Base-by-base conservation (phyloP, 2,113 vertebrate species). In the Carassius gibelio region DNA sequence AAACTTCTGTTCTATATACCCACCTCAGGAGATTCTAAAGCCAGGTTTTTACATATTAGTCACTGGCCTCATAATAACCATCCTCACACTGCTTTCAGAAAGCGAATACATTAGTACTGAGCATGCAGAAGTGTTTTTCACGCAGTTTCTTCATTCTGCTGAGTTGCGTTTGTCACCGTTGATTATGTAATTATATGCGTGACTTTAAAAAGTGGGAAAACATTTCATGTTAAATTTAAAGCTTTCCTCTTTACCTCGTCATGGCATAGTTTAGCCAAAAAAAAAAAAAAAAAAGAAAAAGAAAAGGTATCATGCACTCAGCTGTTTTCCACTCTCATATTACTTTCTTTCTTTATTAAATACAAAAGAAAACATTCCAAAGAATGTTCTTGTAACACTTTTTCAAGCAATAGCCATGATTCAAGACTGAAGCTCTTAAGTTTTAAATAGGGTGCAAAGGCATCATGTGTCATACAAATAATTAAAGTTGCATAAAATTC, bases 21-120 rank as follows among this genome's bases (percentile, higher is more conserved):
- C 42, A 34, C 57, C 69, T 52, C 52, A 13, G 68, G 68, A 84
- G 76, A 87, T 74, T 48, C n/a, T n/a, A 74, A 78, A 69, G 21
- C 38, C 59, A 21, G 19, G 5, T 17, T 71, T 80, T 74, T 74
- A 85, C 23, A 52, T 61, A 36, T 66, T 30, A 26, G 21, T 42
- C 50, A 79, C 48, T n/a, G 45, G 61, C 34, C 61, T 2, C n/a
- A 23, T 36, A 17, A 66, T 50, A 55, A 17, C 23, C 57, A 61
- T 78, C 34, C 13, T 61, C 45, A 57, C 50, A 19, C 15, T 17
- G 45, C 21, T 21, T 15, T 50, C 7, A 48, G n/a, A 75, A 26
- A 48, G n/a, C 13, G 1, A 15, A 75, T 26, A 13, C 42, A 50
- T 23, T 50, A 50, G 11, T 75, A 26, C 21, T 8, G 19, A n/a